Evolutionary conservation across 2,888 invertebrate species (phyloP).

Genomic region (Anoncus sp.): DNA sequence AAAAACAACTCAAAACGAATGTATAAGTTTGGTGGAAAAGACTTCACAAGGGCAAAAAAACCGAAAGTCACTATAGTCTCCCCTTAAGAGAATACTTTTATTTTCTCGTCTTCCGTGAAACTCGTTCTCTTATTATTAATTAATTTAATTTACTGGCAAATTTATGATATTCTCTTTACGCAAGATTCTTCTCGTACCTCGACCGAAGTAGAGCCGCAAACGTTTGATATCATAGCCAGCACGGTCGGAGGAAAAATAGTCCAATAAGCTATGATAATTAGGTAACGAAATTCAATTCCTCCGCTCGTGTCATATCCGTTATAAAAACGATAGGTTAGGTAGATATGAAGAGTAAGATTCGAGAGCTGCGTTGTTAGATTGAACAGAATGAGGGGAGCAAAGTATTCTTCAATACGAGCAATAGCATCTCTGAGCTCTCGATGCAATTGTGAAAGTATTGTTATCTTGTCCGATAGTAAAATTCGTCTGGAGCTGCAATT

Average conservation of each 20-base stretch:
- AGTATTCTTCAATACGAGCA: constrained; percentile 1
- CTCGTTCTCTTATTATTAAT: no score
- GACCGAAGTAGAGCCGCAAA: constrained; percentile 9
- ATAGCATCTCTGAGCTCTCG: constrained; percentile 25
- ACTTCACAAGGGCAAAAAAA: no score
- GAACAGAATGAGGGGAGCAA: constrained; percentile 4
- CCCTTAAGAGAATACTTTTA: no score
- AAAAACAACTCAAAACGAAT: no score
- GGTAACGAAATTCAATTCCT: background rate
- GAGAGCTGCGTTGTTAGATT: background rate
- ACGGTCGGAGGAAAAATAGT: background rate
- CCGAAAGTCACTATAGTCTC: no score
- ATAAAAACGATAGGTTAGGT: constrained; percentile 21
- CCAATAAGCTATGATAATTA: background rate
- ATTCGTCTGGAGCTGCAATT: background rate
- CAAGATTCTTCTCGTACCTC: constrained; percentile 20
- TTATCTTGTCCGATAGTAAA: constrained; percentile 2
- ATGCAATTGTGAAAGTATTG: constrained; percentile 18
- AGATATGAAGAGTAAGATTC: background rate
- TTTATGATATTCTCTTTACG: background rate
- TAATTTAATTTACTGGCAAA: no score
- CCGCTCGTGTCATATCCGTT: background rate
- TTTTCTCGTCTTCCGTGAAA: no score
- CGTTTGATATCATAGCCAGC: constrained; percentile 10
- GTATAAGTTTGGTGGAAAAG: no score